These are phyloP conservation scores for Catharus ustulatus DNA, from an alignment of 2,797 vertebrate genomes.

Conservation along the genomic window DNA sequence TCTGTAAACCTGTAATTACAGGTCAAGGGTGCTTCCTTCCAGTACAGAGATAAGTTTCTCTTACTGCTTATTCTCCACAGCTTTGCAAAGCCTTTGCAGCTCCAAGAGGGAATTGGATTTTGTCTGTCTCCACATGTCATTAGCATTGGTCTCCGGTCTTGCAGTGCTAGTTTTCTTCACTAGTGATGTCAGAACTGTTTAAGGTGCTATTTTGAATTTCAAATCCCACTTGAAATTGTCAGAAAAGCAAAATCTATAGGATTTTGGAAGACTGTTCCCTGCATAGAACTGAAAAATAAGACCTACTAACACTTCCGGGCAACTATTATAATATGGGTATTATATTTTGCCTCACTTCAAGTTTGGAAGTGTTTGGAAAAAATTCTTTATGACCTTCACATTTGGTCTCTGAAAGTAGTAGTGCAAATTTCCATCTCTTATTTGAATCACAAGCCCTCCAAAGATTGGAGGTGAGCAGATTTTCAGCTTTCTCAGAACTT, in stretches of 20 bases:
- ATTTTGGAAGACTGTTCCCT: not conserved
- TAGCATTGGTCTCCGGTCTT: not conserved
- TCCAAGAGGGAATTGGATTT: not conserved
- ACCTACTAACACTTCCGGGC: not conserved
- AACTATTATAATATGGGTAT: not conserved
- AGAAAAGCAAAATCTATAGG: not conserved
- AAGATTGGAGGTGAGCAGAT: not conserved
- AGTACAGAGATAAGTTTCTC: not conserved
- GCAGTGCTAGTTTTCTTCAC: not conserved
- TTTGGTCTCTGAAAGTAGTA: not conserved
- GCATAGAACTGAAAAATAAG: not conserved
- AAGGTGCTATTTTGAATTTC: slow-evolving; percentile 16
- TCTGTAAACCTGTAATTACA: not conserved
- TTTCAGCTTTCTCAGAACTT: not conserved
- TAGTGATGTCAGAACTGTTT: not conserved
- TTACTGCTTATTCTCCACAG: not conserved
- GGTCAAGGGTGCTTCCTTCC: not conserved
- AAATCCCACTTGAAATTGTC: not conserved
- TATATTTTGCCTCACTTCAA: not conserved
- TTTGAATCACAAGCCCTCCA: not conserved
- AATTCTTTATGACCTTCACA: not conserved
- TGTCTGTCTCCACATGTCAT: not conserved
- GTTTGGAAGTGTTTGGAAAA: not conserved
- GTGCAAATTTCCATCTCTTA: not conserved
- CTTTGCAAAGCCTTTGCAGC: not conserved